phyloP scores from a whole-genome alignment of 2,888 invertebrate genomes.

The Spodoptera exigua region DNA sequence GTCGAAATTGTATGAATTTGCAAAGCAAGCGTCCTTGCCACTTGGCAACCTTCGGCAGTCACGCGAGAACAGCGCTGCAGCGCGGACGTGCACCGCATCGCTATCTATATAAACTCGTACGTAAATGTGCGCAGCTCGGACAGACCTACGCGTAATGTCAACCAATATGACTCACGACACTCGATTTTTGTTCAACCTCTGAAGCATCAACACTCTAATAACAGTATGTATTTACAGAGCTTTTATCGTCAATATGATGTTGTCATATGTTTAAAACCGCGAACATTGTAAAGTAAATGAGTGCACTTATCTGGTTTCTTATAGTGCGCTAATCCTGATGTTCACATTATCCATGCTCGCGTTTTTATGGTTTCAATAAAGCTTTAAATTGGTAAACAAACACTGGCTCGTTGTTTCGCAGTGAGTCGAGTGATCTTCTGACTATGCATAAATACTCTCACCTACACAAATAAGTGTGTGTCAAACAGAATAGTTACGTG shows the following conservation, averaged over 20 bases:
- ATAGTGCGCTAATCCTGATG: slow-evolving; percentile 49
- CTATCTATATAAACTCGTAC: slow-evolving; percentile 7
- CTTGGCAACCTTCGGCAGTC: slow-evolving; percentile 53
- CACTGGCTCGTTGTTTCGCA: slow-evolving; percentile 1
- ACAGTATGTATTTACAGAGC: slow-evolving; percentile 41
- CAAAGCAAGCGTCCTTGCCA: slow-evolving; percentile 50
- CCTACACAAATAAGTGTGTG: slow-evolving; percentile 15
- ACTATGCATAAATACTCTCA: slow-evolving; percentile 27
- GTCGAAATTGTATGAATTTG: slow-evolving; percentile 35
- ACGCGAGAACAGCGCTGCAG: slow-evolving; percentile 50
- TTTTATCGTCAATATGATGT: slow-evolving; percentile 10
- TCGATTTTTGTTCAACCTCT: slow-evolving; percentile 35
- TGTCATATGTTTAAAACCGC: slow-evolving; percentile 20
- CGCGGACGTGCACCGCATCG: slow-evolving; percentile 39
- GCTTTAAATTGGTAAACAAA: slow-evolving; percentile 42
- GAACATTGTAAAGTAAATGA: slow-evolving; percentile 30
- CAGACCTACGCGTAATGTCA: slow-evolving; percentile 19
- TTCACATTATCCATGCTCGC: slow-evolving; percentile 29
- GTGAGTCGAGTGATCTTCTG: slow-evolving; percentile 9
- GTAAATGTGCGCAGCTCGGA: slow-evolving; percentile 30
- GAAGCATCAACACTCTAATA: slow-evolving; percentile 25
- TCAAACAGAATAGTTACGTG: slow-evolving; percentile 14
- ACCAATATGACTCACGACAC: slow-evolving; percentile 40
- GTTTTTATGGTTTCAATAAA: slow-evolving; percentile 58
- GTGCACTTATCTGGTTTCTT: slow-evolving; percentile 53